Base-by-base conservation (phyloP, 2,888 invertebrate genomes). In the Caenorhabditis sp. region DNA sequence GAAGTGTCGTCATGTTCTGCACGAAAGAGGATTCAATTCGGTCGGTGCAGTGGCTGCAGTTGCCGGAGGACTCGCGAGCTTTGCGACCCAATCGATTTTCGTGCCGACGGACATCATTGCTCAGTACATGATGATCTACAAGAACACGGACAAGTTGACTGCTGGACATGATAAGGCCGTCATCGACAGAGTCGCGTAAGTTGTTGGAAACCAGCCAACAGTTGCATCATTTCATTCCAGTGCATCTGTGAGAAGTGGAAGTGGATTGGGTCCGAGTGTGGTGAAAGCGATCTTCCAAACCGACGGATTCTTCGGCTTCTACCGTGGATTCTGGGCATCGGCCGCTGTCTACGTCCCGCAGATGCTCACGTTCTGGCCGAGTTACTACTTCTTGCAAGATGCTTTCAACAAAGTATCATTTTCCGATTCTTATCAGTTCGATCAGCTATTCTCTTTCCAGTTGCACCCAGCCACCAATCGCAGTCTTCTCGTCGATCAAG, bases 41-140 rank as follows among this genome's bases (percentile, higher is more conserved):
- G 72, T 81, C 47, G 82, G 83, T 4, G 80, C 64, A 18, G 77
- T 80, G 9, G 85, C 88, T 5, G 71, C 85, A 2, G 44, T 87
- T 1, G 83, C 88, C 11, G 87, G 88, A 9, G 87, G 87, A 4
- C 53, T 81, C 5, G 86, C 88, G 2, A 78, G 83, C 56, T 69
- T 88, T 24, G 85, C 81, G 11, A 83, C 87, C 44, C 69, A 84
- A 74, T 81, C 72, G 28, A 88, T 88, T 56, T 88, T 87, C 60
- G 87, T 88, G 2, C 88, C 88, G 18, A 88, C 87, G 32, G 88
- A 88, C 60, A 88, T 88, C 40, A 82, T 88, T 55, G 80, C 86
- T 9, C 88, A 87, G 53, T 84, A 87, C 78, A 88, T 88, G 88
- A 88, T 88, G 88, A 83, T 88, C 58, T 83, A 87, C 70, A 83